Evolutionary conservation across 2,113 vertebrate genomes (phyloP).

Genomic region (Actinemys pallida): DNA sequence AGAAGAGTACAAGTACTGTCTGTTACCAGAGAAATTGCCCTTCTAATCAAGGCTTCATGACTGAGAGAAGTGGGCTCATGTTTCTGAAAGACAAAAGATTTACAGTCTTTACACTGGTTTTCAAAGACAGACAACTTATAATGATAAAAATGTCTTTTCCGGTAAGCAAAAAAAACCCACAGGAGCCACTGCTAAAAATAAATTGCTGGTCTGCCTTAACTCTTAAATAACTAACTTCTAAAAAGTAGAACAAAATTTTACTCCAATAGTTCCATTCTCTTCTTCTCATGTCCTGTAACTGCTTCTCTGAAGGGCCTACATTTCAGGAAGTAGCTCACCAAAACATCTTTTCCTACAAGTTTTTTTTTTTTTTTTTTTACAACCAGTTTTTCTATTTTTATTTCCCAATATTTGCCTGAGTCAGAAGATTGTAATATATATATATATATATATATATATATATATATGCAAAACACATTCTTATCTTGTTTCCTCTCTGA

Average conservation of each 20-base stretch:
- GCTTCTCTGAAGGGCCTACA: not conserved
- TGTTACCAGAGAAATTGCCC: slow-evolving; percentile 82
- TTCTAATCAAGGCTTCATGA: slow-evolving; percentile 79
- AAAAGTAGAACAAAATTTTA: not conserved
- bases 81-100: slow-evolving; percentile 76
- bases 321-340: not conserved
- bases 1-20: slow-evolving; percentile 84
- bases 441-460: too few relatives aligned
- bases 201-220: rapidly evolving
- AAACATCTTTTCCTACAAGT: not conserved
- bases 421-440: not conserved
- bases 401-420: not conserved
- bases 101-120: rapidly evolving
- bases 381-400: rapidly evolving
- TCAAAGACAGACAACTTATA: rapidly evolving
- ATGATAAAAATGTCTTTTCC: rapidly evolving
- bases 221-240: not conserved
- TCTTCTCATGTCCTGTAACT: not conserved
- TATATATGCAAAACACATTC: not conserved
- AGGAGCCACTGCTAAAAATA: rapidly evolving
- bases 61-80: slow-evolving; percentile 74
- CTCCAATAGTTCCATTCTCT: too few relatives aligned
- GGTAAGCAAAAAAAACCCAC: not conserved
- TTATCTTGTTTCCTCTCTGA: not conserved
- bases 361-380: rapidly evolving